Conservation (phyloP, 2,113 vertebrate species). For the Spea multiplicata region DNA sequence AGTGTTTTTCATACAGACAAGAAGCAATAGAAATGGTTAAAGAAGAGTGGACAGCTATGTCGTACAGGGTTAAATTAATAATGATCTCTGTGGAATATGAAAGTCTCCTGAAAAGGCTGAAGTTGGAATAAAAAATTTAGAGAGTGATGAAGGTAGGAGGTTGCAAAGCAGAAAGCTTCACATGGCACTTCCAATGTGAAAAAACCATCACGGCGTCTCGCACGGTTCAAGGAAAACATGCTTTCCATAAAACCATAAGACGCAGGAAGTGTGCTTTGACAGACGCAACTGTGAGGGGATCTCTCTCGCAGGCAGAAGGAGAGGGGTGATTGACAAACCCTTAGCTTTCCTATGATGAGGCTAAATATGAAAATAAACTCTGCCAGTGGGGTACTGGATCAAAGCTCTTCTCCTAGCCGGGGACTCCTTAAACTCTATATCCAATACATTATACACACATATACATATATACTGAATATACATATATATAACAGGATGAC, state of each 20-base stretch:
- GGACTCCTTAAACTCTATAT: neutral
- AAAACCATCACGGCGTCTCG: slow-evolving; percentile 70
- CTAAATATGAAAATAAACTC: slow-evolving; percentile 54
- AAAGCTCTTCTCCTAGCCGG: neutral
- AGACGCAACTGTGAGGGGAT: slow-evolving; percentile 56
- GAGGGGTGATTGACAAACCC: slow-evolving; percentile 51
- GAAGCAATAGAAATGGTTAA: slow-evolving; percentile 39
- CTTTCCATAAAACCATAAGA: slow-evolving; percentile 62
- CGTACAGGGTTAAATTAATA: slow-evolving; percentile 86
- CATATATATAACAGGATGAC: too few relatives aligned
- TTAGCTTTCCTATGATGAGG: slow-evolving; percentile 55
- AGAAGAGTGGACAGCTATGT: slow-evolving; percentile 62
- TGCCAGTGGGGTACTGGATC: slow-evolving; percentile 14
- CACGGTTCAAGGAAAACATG: slow-evolving; percentile 62
- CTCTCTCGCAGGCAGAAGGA: slow-evolving; percentile 49
- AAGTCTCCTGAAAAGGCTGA: slow-evolving; percentile 92
- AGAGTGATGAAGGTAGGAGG: slow-evolving; percentile 74
- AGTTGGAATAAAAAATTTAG: slow-evolving; percentile 94
- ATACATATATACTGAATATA: too few relatives aligned
- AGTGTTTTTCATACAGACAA: slow-evolving; percentile 5
- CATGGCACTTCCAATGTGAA: slow-evolving; percentile 71
- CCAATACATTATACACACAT: too few relatives aligned
- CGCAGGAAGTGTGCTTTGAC: slow-evolving; percentile 54
- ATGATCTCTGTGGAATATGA: slow-evolving; percentile 89
- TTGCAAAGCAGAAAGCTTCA: slow-evolving; percentile 73